Percentiles rank a stretch among this genome's conserved stretches.
These are phyloP conservation scores for Prolemur simus DNA, from an alignment of 2,113 vertebrate species.

Conservation along the genomic window DNA sequence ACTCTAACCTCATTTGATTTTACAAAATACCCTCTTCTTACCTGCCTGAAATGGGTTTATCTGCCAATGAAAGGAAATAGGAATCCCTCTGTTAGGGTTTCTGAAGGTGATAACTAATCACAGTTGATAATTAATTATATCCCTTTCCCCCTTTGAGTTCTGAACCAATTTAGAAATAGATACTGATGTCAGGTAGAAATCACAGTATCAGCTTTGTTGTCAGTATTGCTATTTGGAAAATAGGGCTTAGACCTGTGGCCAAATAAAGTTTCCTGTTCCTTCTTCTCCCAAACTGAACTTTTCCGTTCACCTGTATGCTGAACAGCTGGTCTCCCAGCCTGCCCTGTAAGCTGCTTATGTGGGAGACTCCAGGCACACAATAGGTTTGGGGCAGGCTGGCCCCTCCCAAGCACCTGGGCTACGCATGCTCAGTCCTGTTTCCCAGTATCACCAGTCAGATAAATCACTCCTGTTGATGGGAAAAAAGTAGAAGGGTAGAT, in stretches of 20 bases:
- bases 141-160: conserved; percentile 39
- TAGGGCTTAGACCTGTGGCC: not conserved
- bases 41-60: not conserved
- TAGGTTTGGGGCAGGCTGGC: not conserved
- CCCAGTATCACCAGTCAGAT: not conserved
- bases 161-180: conserved; percentile 64
- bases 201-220: conserved; percentile 12
- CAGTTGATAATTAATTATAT: conserved; percentile 67
- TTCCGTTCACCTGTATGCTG: not conserved
- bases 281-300: not conserved
- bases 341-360: too few species aligned
- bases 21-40: not conserved
- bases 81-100: conserved; percentile 62
- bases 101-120: conserved; percentile 70
- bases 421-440: not conserved
- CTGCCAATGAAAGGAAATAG: conserved; percentile 52
- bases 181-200: conserved; percentile 60
- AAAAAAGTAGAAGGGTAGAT: not conserved
- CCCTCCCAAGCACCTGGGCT: accelerated
- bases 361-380: not conserved
- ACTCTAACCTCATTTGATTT: conserved; percentile 7
- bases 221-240: not conserved
- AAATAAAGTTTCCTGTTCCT: not conserved
- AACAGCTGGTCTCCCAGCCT: not conserved
- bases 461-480: not conserved